phyloP scores from a whole-genome alignment of 2,113 vertebrate genomes.

The Cyprinodon variegatus region DNA sequence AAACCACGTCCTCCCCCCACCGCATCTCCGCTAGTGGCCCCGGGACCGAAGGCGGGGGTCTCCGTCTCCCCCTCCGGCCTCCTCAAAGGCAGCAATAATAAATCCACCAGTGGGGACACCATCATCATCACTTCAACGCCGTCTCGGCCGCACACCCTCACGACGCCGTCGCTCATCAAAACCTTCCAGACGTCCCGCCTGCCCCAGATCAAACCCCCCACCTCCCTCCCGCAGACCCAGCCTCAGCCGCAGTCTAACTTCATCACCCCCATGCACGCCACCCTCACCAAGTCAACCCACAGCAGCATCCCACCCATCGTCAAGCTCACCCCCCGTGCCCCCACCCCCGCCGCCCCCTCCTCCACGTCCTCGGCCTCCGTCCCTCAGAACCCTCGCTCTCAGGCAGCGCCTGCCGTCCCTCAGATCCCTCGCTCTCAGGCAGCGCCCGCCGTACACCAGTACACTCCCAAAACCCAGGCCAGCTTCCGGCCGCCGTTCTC shows the following conservation, averaged over 20 bases:
- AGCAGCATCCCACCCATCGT: constrained; percentile 79
- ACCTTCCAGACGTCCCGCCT: constrained; percentile 55
- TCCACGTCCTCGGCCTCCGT: constrained; percentile 43
- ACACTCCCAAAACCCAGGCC: constrained; percentile 60
- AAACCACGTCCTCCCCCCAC: constrained; percentile 81
- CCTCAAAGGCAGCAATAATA: constrained; percentile 74
- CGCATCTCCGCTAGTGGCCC: constrained; percentile 76
- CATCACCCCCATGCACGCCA: constrained; percentile 84
- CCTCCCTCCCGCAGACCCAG: constrained; percentile 42
- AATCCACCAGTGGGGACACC: constrained; percentile 43
- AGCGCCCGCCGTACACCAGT: background rate
- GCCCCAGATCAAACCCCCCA: constrained; percentile 47
- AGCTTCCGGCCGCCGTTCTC: constrained; percentile 71
- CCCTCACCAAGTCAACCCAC: constrained; percentile 81
- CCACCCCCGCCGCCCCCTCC: constrained; percentile 32
- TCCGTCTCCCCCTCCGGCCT: constrained; percentile 43
- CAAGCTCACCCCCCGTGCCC: constrained; percentile 76
- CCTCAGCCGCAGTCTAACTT: constrained; percentile 78
- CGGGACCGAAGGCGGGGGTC: constrained; percentile 70
- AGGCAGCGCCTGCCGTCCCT: constrained; percentile 9
- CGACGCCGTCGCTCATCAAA: constrained; percentile 77
- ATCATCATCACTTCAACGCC: constrained; percentile 56
- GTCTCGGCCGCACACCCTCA: constrained; percentile 70
- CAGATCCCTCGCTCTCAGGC: constrained; percentile 61
- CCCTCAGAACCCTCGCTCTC: constrained; percentile 60